Evolutionary conservation across 2,797 vertebrate genomes (phyloP).

Genomic region (Galago senegalensis): DNA sequence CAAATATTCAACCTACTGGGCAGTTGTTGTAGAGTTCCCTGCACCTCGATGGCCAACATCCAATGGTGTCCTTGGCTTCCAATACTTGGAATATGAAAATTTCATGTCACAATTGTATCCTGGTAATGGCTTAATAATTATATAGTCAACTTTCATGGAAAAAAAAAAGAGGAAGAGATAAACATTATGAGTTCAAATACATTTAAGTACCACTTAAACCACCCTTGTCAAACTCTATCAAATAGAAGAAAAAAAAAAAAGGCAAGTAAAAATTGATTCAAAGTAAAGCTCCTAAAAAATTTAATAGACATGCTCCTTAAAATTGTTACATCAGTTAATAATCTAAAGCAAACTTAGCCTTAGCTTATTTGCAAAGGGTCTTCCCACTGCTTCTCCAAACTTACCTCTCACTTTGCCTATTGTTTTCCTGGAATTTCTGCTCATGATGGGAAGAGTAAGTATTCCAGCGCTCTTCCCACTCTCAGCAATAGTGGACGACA

Average conservation of each 20-base stretch:
- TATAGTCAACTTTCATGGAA: constrained; percentile 94
- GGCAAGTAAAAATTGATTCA: constrained; percentile 18
- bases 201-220: constrained; percentile 17
- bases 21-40: constrained; percentile 95
- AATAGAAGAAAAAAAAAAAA: constrained; percentile 59
- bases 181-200: constrained; percentile 28
- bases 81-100: constrained; percentile 95
- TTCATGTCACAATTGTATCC: constrained; percentile 94
- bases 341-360: constrained; percentile 14
- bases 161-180: not conserved
- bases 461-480: constrained; percentile 94
- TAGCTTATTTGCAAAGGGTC: constrained; percentile 11
- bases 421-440: constrained; percentile 95
- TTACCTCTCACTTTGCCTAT: constrained; percentile 98
- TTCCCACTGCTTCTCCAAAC: not conserved
- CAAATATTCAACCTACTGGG: constrained; percentile 92
- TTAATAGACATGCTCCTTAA: not conserved
- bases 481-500: constrained; percentile 96
- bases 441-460: constrained; percentile 97
- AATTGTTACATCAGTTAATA: constrained; percentile 26
- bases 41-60: constrained; percentile 98
- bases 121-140: constrained; percentile 96
- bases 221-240: constrained; percentile 23
- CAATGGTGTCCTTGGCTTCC: constrained; percentile 95
- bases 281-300: constrained; percentile 50